Percentiles rank a stretch among this genome's conserved stretches.
These are phyloP conservation scores for Manacus vitellinus DNA, from an alignment of 2,113 vertebrate species.

Conservation along the genomic window DNA sequence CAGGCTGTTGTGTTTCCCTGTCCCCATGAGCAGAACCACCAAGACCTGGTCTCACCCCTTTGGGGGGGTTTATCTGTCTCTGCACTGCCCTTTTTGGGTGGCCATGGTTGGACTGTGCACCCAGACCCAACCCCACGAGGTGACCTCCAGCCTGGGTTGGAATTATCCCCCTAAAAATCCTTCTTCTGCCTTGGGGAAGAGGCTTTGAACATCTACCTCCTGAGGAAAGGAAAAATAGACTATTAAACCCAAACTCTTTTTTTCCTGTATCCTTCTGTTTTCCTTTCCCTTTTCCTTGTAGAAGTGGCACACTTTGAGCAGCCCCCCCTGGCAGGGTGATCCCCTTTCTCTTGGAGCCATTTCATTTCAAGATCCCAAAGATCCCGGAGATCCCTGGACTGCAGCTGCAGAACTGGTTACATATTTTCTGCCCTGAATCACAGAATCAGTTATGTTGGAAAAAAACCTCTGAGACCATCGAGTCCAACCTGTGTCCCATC, in stretches of 20 bases:
- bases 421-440: neutral
- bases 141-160: neutral
- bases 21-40: neutral
- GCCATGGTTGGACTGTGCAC: rapidly evolving
- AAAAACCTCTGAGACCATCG: neutral
- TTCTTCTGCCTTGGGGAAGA: neutral
- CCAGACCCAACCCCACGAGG: neutral
- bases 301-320: neutral
- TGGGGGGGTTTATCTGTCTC: neutral
- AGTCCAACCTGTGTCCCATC: neutral
- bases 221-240: neutral
- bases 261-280: neutral
- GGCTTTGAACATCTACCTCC: neutral
- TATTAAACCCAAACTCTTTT: neutral
- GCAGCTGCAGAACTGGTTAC: neutral
- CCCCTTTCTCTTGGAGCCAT: neutral
- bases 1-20: neutral
- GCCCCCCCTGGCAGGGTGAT: neutral
- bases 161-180: neutral
- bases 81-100: neutral
- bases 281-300: neutral
- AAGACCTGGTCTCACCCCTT: neutral
- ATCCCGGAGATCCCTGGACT: neutral
- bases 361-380: neutral
- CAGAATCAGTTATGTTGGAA: neutral